These are phyloP conservation scores for Laspeyria flexula DNA, from an alignment of 2,888 invertebrate genomes.

Conservation along the genomic window DNA sequence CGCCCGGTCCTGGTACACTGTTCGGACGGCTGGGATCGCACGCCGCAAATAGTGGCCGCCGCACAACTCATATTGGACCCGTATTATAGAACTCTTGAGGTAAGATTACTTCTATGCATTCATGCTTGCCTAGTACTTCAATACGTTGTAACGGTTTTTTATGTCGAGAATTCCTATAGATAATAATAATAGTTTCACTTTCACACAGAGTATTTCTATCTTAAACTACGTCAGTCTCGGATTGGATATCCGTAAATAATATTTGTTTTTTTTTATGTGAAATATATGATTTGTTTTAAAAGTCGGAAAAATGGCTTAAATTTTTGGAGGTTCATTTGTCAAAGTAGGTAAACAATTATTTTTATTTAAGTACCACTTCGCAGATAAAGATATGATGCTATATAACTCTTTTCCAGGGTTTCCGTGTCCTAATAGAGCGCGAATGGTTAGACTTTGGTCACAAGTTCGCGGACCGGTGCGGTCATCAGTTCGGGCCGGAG, in stretches of 20 bases:
- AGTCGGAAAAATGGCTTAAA: no score
- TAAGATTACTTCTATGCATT: constrained; percentile 55
- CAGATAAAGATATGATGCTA: no score
- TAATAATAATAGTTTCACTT: no score
- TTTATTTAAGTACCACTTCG: no score
- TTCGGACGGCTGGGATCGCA: constrained; percentile 99
- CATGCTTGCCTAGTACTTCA: background rate
- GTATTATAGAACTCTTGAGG: constrained; percentile 96
- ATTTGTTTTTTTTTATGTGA: background rate
- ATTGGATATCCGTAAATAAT: no score
- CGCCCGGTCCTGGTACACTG: constrained; percentile 98
- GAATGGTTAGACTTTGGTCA: constrained; percentile 99
- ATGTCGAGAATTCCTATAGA: no score
- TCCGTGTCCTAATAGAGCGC: constrained; percentile 95
- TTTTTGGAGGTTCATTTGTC: no score
- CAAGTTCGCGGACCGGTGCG: constrained; percentile 98
- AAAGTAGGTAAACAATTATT: no score
- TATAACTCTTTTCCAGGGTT: constrained; percentile 88
- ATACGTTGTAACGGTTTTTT: no score
- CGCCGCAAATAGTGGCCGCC: constrained; percentile 97
- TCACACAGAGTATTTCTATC: no score
- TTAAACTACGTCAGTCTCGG: no score
- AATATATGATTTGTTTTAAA: background rate
- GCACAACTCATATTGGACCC: constrained; percentile 97
- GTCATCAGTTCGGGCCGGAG: constrained; percentile 92